Conservation (phyloP, 2,113 vertebrate genomes). For the Chelonoidis abingdonii region DNA sequence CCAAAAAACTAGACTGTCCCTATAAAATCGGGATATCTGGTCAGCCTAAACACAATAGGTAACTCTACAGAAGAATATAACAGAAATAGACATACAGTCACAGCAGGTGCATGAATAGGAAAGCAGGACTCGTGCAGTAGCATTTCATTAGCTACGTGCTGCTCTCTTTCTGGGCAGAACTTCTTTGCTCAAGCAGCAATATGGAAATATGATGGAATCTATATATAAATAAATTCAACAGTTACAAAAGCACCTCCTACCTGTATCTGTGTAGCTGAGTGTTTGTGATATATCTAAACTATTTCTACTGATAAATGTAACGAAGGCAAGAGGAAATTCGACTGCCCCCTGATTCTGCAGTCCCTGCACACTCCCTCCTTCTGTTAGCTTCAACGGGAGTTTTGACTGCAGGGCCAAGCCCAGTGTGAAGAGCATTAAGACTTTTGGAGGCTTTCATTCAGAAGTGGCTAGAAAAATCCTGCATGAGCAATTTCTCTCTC, state of each 20-base stretch:
- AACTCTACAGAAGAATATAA: neutral
- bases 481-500: neutral
- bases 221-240: neutral
- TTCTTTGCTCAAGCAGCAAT: neutral
- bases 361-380: neutral
- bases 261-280: neutral
- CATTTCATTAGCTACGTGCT: neutral
- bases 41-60: neutral
- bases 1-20: too few relatives aligned
- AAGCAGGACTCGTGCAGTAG: neutral
- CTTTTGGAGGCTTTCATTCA: neutral
- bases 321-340: neutral
- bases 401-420: neutral
- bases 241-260: neutral
- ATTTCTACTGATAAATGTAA: neutral
- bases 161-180: neutral
- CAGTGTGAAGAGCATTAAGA: neutral
- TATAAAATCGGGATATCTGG: too few relatives aligned
- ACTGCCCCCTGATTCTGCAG: neutral
- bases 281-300: neutral
- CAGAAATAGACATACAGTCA: neutral
- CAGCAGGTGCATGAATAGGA: neutral
- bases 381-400: neutral
- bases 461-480: neutral
- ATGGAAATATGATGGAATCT: neutral